Conservation (phyloP, 2,797 vertebrate species). For the Gallinago stenura region DNA sequence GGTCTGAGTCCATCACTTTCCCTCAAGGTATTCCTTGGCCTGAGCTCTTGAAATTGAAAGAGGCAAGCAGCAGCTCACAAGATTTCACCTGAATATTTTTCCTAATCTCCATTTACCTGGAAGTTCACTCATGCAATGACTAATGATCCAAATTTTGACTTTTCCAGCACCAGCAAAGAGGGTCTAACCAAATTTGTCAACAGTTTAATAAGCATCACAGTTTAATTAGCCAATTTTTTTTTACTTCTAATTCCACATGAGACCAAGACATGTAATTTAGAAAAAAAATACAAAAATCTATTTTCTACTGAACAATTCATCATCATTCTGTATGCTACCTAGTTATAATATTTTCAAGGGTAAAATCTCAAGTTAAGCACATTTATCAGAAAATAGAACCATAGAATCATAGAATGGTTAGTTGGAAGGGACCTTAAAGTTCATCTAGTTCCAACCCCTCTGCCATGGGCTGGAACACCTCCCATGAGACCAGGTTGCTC, state of each 20-base stretch:
- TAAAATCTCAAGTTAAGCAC: background rate
- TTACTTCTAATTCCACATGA: background rate
- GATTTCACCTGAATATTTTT: background rate
- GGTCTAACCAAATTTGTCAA: background rate
- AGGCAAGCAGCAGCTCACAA: background rate
- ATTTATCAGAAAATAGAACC: background rate
- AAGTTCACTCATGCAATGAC: background rate
- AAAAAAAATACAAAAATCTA: background rate
- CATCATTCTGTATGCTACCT: background rate
- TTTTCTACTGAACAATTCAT: background rate
- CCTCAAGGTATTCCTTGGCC: no score
- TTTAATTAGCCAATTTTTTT: background rate
- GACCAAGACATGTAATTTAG: background rate
- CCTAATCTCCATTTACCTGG: background rate
- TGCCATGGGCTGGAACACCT: background rate
- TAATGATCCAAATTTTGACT: background rate
- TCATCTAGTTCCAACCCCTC: background rate
- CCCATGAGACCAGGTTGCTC: background rate
- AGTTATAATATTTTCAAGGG: background rate
- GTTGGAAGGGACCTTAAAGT: background rate
- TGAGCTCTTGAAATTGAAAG: background rate
- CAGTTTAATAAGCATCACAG: background rate
- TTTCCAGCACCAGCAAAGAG: background rate
- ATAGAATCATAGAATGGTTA: background rate
- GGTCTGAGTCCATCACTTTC: background rate